Base-by-base conservation (phyloP, 2,888 invertebrate genomes). In the Drosophila stalkeri region DNA sequence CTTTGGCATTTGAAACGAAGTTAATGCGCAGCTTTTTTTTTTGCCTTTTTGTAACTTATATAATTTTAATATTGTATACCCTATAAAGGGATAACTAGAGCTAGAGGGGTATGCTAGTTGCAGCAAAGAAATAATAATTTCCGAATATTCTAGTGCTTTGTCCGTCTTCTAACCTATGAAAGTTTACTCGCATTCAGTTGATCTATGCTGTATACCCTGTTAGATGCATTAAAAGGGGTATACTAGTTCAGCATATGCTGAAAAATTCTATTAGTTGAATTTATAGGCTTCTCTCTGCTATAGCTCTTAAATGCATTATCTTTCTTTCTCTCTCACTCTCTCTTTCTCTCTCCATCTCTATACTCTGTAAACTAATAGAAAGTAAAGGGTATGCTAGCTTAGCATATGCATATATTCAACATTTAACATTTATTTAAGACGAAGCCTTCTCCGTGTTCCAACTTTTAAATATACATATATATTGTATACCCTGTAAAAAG, bases 11-110 rank as follows among this genome's bases (percentile, higher is more conserved):
- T 33, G 23, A 20, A 57, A 47, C 76, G 57, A 75, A 76, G 71
- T 62, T 64, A 67, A 77, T 80, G 77, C 71, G 46, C 66, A 75
- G 77, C 76, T 75, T 66, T 66, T 33, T 33, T 46, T 14, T 20
- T 20, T 14, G 20, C 8, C 49, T 7, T 18, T 33, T 18, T 14
- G 7, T 7, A 14, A 18, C 6, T 33, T 33, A 33, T 33, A 51
- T 33, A 33, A 20, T 35, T 33, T 51, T 1, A 51, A 51, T 51
- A 51, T 12, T 33, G 7, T 2, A 51, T 51, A 51, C 51, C 51
- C 51, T 51, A 18, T 51, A 51, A 18, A 12, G 11, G n/a, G 0
- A 2, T 1, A 12, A 2, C 7, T 3, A 11, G 12, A 11, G 12
- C n/a, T n/a, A n/a, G 9, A 2, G 11, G 49, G 31, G n/a, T 18